Conservation (phyloP, 2,113 vertebrate species). For the Eulemur rufifrons region DNA sequence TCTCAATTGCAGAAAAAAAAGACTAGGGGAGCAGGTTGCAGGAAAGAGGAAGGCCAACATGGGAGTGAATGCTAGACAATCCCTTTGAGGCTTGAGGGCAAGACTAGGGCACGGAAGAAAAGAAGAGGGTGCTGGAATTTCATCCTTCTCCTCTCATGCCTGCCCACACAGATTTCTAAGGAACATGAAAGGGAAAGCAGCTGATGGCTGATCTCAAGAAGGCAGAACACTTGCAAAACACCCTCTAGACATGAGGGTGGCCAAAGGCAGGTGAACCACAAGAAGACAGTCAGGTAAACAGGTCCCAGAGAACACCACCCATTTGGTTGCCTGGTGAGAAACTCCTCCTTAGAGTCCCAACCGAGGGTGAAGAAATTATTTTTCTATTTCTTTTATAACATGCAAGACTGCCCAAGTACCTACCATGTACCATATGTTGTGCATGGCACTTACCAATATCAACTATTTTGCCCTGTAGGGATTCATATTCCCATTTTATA, state of each 20-base stretch:
- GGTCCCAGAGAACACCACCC: not conserved
- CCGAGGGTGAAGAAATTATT: not conserved
- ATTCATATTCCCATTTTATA: slow-evolving; percentile 42
- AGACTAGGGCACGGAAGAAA: slow-evolving; percentile 5
- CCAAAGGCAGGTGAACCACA: slow-evolving; percentile 2
- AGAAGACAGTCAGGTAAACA: slow-evolving; percentile 27
- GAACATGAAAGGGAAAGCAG: not conserved
- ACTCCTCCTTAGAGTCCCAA: not conserved
- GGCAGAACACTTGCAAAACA: not conserved
- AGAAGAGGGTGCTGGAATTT: not conserved
- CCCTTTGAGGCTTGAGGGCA: not conserved
- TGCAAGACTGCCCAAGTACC: not conserved
- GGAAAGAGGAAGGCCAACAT: not conserved
- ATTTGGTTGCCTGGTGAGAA: not conserved
- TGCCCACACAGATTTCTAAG: not conserved
- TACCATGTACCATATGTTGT: not conserved
- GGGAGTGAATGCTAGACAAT: slow-evolving; percentile 9
- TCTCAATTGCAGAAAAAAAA: not conserved
- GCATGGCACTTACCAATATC: not conserved
- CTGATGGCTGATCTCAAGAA: not conserved
- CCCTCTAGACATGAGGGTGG: not conserved
- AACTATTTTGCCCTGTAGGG: not conserved
- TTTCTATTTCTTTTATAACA: slow-evolving; percentile 48
- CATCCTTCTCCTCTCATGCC: not conserved
- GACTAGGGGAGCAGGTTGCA: not conserved